These are phyloP conservation scores for Tympanuchus pallidicinctus DNA, from an alignment of 2,113 vertebrate species.

Conservation along the genomic window DNA sequence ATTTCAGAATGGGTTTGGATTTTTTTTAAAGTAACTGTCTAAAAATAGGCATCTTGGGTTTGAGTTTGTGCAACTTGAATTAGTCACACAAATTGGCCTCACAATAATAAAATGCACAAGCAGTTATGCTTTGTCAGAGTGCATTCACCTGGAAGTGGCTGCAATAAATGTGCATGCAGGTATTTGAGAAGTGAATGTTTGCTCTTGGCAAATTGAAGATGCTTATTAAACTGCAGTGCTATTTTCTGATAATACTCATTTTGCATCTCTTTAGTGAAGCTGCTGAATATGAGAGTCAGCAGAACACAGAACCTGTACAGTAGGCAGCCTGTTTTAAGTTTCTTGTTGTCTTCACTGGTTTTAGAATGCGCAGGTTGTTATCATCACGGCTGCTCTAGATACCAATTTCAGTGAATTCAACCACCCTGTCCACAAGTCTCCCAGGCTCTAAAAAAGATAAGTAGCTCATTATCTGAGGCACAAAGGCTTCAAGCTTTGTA, in stretches of 20 bases:
- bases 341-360: background rate
- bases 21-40: background rate
- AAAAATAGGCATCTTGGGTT: background rate
- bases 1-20: background rate
- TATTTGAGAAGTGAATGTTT: background rate
- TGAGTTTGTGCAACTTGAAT: background rate
- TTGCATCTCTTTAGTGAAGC: background rate
- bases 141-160: background rate
- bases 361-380: background rate
- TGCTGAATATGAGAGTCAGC: background rate
- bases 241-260: background rate
- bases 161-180: background rate
- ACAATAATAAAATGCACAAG: background rate
- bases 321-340: background rate
- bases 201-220: background rate
- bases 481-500: background rate
- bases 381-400: background rate
- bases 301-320: background rate
- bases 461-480: background rate
- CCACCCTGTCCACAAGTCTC: background rate
- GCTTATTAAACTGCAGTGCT: background rate
- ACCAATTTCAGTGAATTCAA: background rate
- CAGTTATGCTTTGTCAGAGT: background rate
- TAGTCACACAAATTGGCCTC: background rate
- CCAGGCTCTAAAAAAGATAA: background rate